Evolutionary conservation across 2,888 invertebrate species (phyloP), one percentile per base, ranked within the genome.

Genomic region (Tiliacea citrago): DNA sequence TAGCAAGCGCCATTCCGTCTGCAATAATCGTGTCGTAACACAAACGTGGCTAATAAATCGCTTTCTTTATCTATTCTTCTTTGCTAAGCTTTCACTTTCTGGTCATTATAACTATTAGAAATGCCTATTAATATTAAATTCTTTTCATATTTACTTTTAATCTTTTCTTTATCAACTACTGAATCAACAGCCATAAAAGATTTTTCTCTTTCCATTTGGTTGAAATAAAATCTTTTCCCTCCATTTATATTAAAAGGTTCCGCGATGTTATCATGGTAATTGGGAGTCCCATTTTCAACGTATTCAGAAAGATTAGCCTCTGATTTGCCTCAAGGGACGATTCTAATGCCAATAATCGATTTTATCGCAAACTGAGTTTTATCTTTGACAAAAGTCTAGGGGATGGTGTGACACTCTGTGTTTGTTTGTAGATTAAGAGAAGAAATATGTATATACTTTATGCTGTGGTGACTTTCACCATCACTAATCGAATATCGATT

Each of bases 211-310:
- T 82, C 84, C 84, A 81, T 88, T 83, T 83, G 66, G 71, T 55
- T 66, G 82, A 66, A 66, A 85, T 83, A 83, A 81, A 66, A 89
- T 89, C 87, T 87, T 86, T 87, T 82, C 77, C 76, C 73, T 87
- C 89, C 88, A 89, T 89, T 89, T 88, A 85, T 87, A 86, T 90
- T 88, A 89, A 88, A 90, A 88, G 87, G 84, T 68, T 88, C 74
- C 82, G 60, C 78, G 92, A 93, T 92, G 90, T 90, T 94, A 94
- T 94, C 92, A 86, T 82, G 83, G 89, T 91, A 93, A 94, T 94
- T 94, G 93, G 92, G 89, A 86, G 86, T 85, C 90, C 91, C 88
- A 89, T 91, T 92, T 92, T 88, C 88, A 84, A 88, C 86, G 89
- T 88, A 88, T 89, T 89, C 85, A 83, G 80, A 84, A 89, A 91